phyloP scores from a whole-genome alignment of 2,888 invertebrate species.

The Scaptomyza flava region DNA sequence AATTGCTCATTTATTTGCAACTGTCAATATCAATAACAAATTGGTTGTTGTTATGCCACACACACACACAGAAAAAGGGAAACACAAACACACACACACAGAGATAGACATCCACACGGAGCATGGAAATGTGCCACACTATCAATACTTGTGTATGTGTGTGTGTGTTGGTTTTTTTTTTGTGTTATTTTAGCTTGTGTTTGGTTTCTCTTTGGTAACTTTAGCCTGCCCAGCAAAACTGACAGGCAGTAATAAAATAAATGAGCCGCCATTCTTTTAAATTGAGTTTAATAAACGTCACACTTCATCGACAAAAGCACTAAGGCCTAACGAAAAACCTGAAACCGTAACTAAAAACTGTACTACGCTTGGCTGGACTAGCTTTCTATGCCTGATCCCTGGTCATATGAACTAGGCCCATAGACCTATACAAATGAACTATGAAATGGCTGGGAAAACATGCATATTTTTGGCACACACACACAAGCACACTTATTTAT shows the following conservation, averaged over 20 bases:
- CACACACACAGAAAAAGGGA: conserved; percentile 49
- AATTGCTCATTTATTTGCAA: conserved; percentile 80
- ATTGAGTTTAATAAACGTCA: conserved; percentile 80
- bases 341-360: conserved; percentile 58
- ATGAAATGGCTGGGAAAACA: conserved; percentile 76
- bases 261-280: conserved; percentile 80
- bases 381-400: conserved; percentile 16
- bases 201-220: conserved; percentile 64
- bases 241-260: conserved; percentile 78
- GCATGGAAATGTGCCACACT: conserved; percentile 69
- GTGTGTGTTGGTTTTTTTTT: background rate
- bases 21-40: conserved; percentile 81
- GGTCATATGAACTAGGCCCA: conserved; percentile 19
- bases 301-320: conserved; percentile 78
- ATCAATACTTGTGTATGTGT: conserved; percentile 56
- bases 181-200: conserved; percentile 37
- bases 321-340: conserved; percentile 51
- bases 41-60: conserved; percentile 75
- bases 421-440: conserved; percentile 72
- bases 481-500: conserved; percentile 71
- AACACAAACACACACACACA: conserved; percentile 26
- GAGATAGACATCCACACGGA: background rate
- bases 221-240: conserved; percentile 60
- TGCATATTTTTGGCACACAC: conserved; percentile 64
- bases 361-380: conserved; percentile 65